Conservation (phyloP, 2,797 vertebrate species). For the Lycodopsis pacificus region DNA sequence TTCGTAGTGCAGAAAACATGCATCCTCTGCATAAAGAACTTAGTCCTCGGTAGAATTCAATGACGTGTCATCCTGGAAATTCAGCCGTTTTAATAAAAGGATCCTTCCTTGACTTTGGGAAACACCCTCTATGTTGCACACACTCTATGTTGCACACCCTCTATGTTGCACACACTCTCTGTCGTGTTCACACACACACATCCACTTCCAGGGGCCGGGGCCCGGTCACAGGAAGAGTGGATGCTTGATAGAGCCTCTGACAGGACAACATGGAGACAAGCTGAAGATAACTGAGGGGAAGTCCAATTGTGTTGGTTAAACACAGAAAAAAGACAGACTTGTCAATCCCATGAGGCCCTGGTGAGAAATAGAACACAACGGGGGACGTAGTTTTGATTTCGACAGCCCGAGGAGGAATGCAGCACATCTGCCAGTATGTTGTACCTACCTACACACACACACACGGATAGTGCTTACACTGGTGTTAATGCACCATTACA, state of each 20-base stretch:
- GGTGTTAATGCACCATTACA: constrained; percentile 4
- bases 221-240: constrained; percentile 67
- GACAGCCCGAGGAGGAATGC: not conserved
- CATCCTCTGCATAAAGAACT: not conserved
- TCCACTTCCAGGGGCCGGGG: constrained; percentile 34
- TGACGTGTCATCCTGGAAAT: not conserved
- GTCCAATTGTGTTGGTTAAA: constrained; percentile 50
- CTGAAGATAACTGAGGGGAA: constrained; percentile 59
- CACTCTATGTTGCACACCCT: not conserved
- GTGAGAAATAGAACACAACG: constrained; percentile 13
- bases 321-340: constrained; percentile 1
- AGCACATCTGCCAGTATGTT: not conserved
- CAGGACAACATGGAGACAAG: constrained; percentile 24
- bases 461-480: not conserved
- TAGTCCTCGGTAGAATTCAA: not conserved
- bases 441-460: not conserved
- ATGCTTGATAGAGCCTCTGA: constrained; percentile 41
- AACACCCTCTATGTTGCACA: not conserved
- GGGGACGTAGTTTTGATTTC: constrained; percentile 19
- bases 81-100: not conserved
- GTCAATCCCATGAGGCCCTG: not conserved
- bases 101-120: not conserved
- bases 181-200: not conserved
- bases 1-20: not conserved
- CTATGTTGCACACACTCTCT: not conserved